Evolutionary conservation across 2,797 vertebrate species (phyloP).

Genomic region (Diceros bicornis): DNA sequence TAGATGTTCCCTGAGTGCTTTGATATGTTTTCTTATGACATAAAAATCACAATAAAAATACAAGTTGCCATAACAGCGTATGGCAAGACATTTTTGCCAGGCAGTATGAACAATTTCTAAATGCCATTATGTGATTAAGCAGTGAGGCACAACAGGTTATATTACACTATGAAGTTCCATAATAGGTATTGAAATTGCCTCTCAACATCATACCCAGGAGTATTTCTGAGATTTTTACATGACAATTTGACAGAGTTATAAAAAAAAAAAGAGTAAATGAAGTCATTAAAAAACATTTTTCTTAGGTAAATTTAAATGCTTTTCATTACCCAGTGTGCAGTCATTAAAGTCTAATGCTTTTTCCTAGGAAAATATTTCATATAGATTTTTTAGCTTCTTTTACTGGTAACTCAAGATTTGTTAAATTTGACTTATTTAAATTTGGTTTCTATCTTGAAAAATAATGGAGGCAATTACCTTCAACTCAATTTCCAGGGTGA

Average conservation of each 20-base stretch:
- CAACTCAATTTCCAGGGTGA: conserved; percentile 67
- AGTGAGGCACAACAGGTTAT: conserved; percentile 84
- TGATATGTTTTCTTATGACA: conserved; percentile 81
- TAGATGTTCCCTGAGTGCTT: conserved; percentile 81
- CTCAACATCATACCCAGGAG: conserved; percentile 81
- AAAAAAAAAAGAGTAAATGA: conserved; percentile 87
- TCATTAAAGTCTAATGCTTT: conserved; percentile 86
- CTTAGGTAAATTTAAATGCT: conserved; percentile 83
- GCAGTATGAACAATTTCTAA: conserved; percentile 83
- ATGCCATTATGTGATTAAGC: conserved; percentile 86
- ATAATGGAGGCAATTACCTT: conserved; percentile 74
- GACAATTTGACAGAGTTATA: conserved; percentile 82
- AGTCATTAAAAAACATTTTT: conserved; percentile 87
- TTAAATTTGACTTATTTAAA: conserved; percentile 81
- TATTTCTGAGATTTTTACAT: conserved; percentile 85
- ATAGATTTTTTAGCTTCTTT: conserved; percentile 75
- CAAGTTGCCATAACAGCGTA: conserved; percentile 67
- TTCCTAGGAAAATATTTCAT: conserved; percentile 86
- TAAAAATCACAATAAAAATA: conserved; percentile 86
- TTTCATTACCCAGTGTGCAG: conserved; percentile 82
- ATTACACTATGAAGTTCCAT: conserved; percentile 79
- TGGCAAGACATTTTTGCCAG: conserved; percentile 82
- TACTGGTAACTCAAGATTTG: conserved; percentile 81
- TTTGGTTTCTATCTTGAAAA: conserved; percentile 71
- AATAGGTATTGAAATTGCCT: conserved; percentile 85